Conservation (phyloP, 2,797 vertebrate genomes). For the Hydrocynus forskahlii region DNA sequence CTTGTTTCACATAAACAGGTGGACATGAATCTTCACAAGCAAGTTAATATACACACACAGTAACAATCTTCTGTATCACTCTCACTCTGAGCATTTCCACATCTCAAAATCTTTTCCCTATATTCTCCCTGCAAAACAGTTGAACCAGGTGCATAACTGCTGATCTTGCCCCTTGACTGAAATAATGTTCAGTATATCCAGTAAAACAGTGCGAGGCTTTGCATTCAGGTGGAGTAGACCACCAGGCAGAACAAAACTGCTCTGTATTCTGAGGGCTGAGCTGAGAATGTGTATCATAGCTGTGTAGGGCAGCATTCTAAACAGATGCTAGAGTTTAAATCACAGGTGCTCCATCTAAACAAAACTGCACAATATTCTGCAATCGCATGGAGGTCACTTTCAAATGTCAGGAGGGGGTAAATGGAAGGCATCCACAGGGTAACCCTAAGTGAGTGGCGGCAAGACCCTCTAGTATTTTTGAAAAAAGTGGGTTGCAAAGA, state of each 20-base stretch:
- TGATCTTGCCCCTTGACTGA: not conserved
- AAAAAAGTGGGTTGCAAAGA: not conserved
- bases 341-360: not conserved
- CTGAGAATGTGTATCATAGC: not conserved
- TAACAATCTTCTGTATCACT: not conserved
- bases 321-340: not conserved
- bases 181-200: not conserved
- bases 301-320: not conserved
- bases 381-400: not conserved
- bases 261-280: constrained; percentile 8
- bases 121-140: not conserved
- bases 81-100: not conserved
- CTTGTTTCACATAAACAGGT: constrained; percentile 10
- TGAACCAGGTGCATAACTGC: not conserved
- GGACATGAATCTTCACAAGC: constrained; percentile 12
- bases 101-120: not conserved
- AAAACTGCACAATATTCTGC: not conserved
- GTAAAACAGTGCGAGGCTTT: not conserved
- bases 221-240: not conserved
- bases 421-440: not conserved
- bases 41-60: not conserved
- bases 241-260: not conserved
- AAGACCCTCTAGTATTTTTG: not conserved
- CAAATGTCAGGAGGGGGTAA: not conserved
- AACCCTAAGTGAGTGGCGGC: not conserved